Evolutionary conservation across 2,797 vertebrate genomes (phyloP), one percentile per base, ranked within the genome.

Genomic region (Yasuhikotakia modesta): DNA sequence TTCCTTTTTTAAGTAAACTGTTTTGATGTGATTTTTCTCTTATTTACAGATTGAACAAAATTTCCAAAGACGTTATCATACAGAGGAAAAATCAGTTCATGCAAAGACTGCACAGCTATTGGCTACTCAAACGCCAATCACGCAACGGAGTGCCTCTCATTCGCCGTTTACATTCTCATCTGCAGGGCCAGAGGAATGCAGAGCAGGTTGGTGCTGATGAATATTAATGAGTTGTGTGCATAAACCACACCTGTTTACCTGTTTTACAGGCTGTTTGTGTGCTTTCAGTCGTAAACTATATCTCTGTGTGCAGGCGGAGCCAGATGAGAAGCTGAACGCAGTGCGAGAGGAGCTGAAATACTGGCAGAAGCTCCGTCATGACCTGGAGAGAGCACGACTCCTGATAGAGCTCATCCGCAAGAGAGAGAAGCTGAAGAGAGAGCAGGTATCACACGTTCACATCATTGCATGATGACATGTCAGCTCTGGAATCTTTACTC

Each of bases 21-120:
- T 27, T 78, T 21, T 55, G 1, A 12, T 17, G 13, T n/a, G 21
- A 43, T 69, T 16, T 27, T 4, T 21, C 14, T 10, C 22, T 79
- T 46, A 85, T 78, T 80, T 80, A 67, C 87, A 96, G 95, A 91
- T 89, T 96, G 87, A 95, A 92, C 91, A 95, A 95, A 89, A 93
- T 96, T 86, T 94, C 92, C 89, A 95, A 93, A 64, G 94, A 94
- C 82, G 90, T 96, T 19, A 90, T 91, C 76, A 85, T 96, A 82
- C 95, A 95, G 89, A 94, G 89, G 90, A 96, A 96, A 90, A 95
- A 89, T 87, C 94, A 95, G 82, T 96, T 96, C 87, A 94, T 96
- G 92, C 94, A 95, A 84, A 88, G 94, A 85, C 91, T 96, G 68
- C 95, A 96, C 89, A 96, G 85, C 85, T 96, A 95, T 85, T 96